Percentiles rank a stretch among this genome's conserved stretches.
phyloP scores from a whole-genome alignment of 2,888 invertebrate genomes.

The Nemotelus pantherinus region DNA sequence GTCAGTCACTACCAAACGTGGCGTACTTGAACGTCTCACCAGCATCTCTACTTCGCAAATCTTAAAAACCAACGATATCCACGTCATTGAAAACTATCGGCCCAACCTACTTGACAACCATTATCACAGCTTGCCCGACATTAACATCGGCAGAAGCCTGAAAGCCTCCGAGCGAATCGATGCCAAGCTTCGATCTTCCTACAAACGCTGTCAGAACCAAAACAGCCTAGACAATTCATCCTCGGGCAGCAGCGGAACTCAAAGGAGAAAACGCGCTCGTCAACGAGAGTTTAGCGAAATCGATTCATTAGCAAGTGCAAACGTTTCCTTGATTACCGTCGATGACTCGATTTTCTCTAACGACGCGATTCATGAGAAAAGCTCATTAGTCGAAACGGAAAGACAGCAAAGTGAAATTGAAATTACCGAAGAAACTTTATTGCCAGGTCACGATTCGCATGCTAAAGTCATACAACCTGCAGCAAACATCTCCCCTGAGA shows the following conservation, averaged over 20 bases:
- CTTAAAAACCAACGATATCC: conserved; percentile 50
- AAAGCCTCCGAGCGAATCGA: conserved; percentile 78
- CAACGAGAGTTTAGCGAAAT: conserved; percentile 56
- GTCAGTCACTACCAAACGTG: conserved; percentile 46
- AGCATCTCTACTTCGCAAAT: conserved; percentile 53
- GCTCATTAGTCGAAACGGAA: conserved; percentile 45
- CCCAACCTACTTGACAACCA: conserved; percentile 70
- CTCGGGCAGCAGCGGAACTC: conserved; percentile 55
- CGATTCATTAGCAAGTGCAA: conserved; percentile 46
- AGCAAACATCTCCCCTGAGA: neutral
- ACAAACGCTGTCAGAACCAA: conserved; percentile 47
- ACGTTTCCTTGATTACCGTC: conserved; percentile 24
- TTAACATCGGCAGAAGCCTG: conserved; percentile 75
- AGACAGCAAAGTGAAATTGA: conserved; percentile 50
- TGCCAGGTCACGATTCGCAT: conserved; percentile 51
- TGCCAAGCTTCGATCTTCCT: conserved; percentile 70
- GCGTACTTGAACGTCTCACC: conserved; percentile 54
- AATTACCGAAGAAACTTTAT: conserved; percentile 59
- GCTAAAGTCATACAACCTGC: conserved; percentile 54
- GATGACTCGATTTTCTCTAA: conserved; percentile 18
- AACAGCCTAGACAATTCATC: conserved; percentile 23
- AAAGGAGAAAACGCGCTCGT: conserved; percentile 61
- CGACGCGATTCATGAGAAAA: conserved; percentile 24
- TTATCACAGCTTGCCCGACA: conserved; percentile 77
- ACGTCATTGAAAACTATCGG: conserved; percentile 54